These are phyloP conservation scores for Elephantulus edwardii DNA, from an alignment of 2,113 vertebrate genomes.

Conservation along the genomic window DNA sequence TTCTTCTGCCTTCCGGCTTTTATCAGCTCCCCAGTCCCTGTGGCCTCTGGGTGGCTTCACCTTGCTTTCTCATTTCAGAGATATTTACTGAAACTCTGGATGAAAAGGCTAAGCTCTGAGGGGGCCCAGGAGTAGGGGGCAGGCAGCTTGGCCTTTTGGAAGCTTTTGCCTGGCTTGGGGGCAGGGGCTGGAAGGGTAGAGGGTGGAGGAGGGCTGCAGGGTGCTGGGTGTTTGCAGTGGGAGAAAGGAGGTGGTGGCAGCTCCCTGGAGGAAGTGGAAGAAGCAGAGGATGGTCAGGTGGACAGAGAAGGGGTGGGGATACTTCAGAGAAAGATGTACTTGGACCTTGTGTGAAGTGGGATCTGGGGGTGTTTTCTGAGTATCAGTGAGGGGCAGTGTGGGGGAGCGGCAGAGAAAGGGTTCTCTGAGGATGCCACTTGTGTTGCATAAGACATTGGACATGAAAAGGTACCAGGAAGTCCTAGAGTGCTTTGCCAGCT, in stretches of 20 bases:
- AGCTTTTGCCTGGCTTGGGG: not conserved
- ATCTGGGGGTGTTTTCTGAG: not conserved
- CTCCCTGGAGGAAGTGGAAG: slow-evolving; percentile 5
- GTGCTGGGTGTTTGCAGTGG: not conserved
- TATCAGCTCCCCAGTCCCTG: too few species aligned
- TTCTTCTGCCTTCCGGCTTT: not conserved
- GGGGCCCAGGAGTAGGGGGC: not conserved
- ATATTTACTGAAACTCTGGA: not conserved
- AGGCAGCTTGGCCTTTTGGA: not conserved
- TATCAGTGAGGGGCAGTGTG: not conserved
- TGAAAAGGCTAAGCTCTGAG: not conserved
- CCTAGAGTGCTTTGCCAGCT: not conserved
- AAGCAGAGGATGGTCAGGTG: not conserved
- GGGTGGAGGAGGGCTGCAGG: too few species aligned
- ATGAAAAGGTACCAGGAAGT: not conserved
- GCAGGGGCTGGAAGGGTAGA: not conserved
- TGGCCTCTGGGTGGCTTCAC: not conserved
- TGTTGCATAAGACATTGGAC: not conserved
- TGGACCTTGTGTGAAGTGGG: not conserved
- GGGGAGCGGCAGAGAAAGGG: not conserved
- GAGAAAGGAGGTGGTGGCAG: not conserved
- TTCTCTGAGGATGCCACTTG: not conserved
- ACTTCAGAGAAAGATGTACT: not conserved
- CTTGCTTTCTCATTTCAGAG: not conserved
- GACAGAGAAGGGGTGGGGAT: not conserved